Base-by-base conservation (phyloP, 1,140 invertebrate genomes). In the Pemphigus obesinymphae region DNA sequence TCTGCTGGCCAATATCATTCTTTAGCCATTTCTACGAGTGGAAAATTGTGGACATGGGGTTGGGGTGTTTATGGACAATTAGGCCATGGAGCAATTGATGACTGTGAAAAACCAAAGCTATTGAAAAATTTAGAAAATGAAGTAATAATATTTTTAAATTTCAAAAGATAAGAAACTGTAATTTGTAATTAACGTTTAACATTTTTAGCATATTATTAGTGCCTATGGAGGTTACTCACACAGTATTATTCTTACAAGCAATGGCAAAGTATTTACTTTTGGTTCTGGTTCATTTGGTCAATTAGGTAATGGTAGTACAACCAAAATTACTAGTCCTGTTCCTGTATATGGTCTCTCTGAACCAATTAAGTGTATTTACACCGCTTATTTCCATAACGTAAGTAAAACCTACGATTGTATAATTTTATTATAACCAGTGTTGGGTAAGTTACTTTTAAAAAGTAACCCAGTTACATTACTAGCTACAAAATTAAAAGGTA, bases 51-150 rank as follows among this genome's bases (percentile, higher is more conserved):
- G 78, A 91, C 90, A 23, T 92, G 91, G 91, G 91, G 91, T 68
- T 96, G 94, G 94, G 94, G 93, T 40, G 91, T 95, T 29, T 93
- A 95, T 87, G 94, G 94, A 0, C 94, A 96, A 86, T 86, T 95
- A 20, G 94, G 94, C 23, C 93, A 94, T 86, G 91, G 91, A 43
- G 89, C 89, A 84, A 91, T 92, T 34, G 91, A 93, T 83, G 91
- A 93, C 85, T 86, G 89, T 78, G 87, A 88, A 70, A 86, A 87
- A 50, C 94, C 94, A 13, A 90, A 88, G 75, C 84, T 90, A 55
- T 88, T 95, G 31, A 84, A 87, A 82, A 85, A 85, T 82, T 87
- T 92, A 50, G 85, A 85, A 83, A 86, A 85, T 82, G 87, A 89
- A 87, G 88, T 88, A 84, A 84, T 86, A 23, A 20, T n/a, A 55